These are phyloP conservation scores for Petrolisthes manimaculis DNA, from an alignment of 2,888 invertebrate species.

Conservation along the genomic window DNA sequence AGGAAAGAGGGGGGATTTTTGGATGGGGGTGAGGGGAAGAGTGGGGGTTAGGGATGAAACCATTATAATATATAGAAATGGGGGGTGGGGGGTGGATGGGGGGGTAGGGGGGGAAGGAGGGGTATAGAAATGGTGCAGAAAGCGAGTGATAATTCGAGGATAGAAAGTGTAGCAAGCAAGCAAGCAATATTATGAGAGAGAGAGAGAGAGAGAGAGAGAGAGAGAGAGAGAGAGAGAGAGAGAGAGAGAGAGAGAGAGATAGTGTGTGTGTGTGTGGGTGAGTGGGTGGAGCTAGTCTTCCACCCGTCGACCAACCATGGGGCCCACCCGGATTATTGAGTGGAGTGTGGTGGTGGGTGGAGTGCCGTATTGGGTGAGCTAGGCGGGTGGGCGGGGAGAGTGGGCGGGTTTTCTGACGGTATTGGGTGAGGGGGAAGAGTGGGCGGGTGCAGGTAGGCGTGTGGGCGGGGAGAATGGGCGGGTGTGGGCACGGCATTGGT, in stretches of 20 bases:
- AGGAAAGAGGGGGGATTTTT: not conserved
- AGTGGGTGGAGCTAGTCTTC: conserved; percentile 7
- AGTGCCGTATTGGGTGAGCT: not conserved
- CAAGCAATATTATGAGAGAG: not conserved
- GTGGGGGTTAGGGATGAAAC: not conserved
- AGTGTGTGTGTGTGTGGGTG: not conserved
- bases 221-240: not conserved
- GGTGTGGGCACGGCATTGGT: not conserved
- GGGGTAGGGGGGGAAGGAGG: not conserved
- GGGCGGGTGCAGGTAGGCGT: not conserved
- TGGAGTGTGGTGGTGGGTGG: not conserved
- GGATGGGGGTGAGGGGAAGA: not conserved
- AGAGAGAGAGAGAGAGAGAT: not conserved
- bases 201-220: not conserved
- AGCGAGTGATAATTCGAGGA: not conserved
- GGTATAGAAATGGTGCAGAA: not conserved
- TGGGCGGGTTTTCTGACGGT: not conserved
- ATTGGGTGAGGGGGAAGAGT: not conserved
- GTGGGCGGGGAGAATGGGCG: not conserved
- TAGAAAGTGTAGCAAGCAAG: not conserved
- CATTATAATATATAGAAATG: not conserved
- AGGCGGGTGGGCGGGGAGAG: not conserved
- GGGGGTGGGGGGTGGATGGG: not conserved
- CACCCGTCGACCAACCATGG: not conserved
- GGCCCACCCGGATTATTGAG: not conserved